Base-by-base conservation (phyloP, 2,113 vertebrate species). In the Aphyosemion australe region DNA sequence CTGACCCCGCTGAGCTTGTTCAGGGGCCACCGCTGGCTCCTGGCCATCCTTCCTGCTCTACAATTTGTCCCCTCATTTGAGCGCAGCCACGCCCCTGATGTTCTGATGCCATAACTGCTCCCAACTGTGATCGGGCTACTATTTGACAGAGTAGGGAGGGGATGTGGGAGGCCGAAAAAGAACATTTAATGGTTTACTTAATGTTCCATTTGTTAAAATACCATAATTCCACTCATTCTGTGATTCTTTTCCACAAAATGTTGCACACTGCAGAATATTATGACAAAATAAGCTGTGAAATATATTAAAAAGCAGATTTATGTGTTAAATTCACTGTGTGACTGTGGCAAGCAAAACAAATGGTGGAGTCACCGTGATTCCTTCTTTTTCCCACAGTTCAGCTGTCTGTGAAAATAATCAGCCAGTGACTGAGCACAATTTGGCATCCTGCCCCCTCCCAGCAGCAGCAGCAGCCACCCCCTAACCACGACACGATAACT, bases 1-100 rank as follows among this genome's bases (percentile, higher is more conserved):
- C 65, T 87, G 87, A 88, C 88, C 89, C 79, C 60, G 46, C 73
- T 37, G 80, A 78, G 87, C 83, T 52, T 32, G 60, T 65, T 76
- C 55, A 48, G n/a, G 85, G 75, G 80, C 80, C 74, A 68, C 78
- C 54, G 52, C 73, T 77, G 72, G 74, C 78, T 68, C 19, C 70
- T 43, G 69, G 64, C 69, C 74, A 80, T 67, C 74, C 80, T 78
- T 45, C 57, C 42, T 51, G 57, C 62, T 51, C 85, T 67, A 76
- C 84, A 89, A 90, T 90, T 88, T 87, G 84, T 84, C 82, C 84
- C 79, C 80, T 89, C 79, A 83, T 87, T 87, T 85, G 58, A 78
- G 67, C 72, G 63, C 62, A 43, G 72, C 71, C 87, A 82, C 72
- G 50, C 84, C 84, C 77, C 84, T 80, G 74, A 73, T 79, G 84